Percentiles rank a stretch among this genome's conserved stretches.
Conservation (phyloP, 2,797 vertebrate genomes). For the Pyrrhura leucotis region DNA sequence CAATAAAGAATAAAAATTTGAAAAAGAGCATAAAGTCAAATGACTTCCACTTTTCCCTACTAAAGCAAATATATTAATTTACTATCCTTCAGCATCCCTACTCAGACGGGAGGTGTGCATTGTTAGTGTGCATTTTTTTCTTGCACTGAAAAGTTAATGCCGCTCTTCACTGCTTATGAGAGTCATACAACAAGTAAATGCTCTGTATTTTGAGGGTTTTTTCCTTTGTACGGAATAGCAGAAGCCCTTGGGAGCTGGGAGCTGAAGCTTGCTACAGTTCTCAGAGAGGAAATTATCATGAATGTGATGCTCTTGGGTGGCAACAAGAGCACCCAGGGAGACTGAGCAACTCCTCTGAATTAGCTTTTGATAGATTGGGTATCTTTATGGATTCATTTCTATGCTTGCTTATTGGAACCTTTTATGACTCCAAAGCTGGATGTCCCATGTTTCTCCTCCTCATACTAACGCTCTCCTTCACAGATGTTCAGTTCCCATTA, state of each 20-base stretch:
- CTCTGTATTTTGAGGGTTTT: background rate
- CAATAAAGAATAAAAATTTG: background rate
- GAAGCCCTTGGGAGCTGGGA: background rate
- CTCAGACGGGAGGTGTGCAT: background rate
- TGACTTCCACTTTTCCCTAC: background rate
- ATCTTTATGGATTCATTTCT: background rate
- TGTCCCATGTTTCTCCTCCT: background rate
- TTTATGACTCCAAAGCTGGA: background rate
- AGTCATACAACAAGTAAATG: background rate
- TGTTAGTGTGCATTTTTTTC: background rate
- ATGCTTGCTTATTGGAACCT: background rate
- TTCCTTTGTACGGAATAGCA: background rate
- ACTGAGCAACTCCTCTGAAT: background rate
- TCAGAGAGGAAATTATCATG: background rate
- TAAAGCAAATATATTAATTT: background rate
- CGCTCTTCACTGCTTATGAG: background rate
- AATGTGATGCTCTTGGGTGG: background rate
- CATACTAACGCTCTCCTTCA: background rate
- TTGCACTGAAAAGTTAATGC: background rate
- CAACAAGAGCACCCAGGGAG: background rate
- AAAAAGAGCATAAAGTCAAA: background rate
- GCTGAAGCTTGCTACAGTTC: background rate
- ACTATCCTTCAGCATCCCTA: background rate
- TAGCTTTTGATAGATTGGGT: background rate
- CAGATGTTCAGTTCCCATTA: background rate